These are phyloP conservation scores for Yponomeuta cagnagella DNA, from an alignment of 2,888 invertebrate species.

Conservation along the genomic window DNA sequence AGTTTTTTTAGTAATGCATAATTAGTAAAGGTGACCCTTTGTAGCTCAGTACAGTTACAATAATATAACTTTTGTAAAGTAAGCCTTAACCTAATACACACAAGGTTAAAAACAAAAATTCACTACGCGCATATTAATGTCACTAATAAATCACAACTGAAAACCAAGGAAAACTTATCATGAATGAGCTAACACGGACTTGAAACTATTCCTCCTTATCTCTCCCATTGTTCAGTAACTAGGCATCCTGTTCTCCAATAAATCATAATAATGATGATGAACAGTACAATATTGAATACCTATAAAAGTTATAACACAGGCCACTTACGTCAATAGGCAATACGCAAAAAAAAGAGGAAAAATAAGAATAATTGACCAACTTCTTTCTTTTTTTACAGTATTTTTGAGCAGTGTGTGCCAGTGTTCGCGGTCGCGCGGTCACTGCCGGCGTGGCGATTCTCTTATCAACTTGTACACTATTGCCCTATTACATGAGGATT, in stretches of 20 bases:
- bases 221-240: neutral
- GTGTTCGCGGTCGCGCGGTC: conserved; percentile 25
- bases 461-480: conserved; percentile 32
- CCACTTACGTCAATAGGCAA: neutral
- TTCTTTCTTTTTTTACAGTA: neutral
- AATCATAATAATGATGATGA: neutral
- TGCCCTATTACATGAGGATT: conserved; percentile 48
- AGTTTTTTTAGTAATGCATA: no score
- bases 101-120: no score
- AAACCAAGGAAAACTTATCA: neutral
- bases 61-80: no score
- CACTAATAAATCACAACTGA: neutral
- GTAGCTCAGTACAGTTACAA: no score
- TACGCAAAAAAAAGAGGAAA: neutral
- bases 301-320: neutral
- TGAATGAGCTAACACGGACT: neutral
- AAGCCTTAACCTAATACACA: no score
- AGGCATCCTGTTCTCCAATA: neutral
- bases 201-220: neutral
- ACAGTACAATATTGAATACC: neutral
- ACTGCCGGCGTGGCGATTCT: conserved; percentile 35
- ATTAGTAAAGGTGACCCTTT: no score
- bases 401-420: conserved; percentile 6
- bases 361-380: neutral
- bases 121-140: no score